phyloP scores from a whole-genome alignment of 2,797 vertebrate species.

The Siniperca undulata region DNA sequence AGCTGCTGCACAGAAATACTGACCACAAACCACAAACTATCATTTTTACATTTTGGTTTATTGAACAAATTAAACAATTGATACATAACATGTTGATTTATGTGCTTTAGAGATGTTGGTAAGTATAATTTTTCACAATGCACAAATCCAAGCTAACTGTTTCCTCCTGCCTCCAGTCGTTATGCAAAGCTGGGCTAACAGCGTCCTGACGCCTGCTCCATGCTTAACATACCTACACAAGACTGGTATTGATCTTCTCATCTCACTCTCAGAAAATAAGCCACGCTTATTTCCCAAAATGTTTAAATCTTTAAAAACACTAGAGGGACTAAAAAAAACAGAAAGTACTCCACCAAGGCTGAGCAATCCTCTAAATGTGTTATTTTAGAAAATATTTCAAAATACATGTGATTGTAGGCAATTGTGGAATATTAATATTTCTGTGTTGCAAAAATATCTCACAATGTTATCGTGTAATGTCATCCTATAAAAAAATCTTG shows the following conservation, averaged over 20 bases:
- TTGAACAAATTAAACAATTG: not conserved
- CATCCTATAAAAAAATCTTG: not conserved
- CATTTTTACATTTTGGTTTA: not conserved
- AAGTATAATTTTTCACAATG: not conserved
- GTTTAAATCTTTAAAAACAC: slow-evolving; percentile 2
- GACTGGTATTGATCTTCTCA: not conserved
- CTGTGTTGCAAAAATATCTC: too few relatives aligned
- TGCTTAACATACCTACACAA: not conserved
- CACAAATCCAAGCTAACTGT: not conserved
- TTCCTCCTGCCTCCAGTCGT: not conserved
- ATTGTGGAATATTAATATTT: not conserved
- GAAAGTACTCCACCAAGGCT: not conserved
- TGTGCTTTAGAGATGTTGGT: not conserved
- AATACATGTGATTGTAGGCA: not conserved
- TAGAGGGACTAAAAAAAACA: not conserved
- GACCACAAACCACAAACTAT: not conserved
- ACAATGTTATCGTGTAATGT: slow-evolving; percentile 4
- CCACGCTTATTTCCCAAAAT: not conserved
- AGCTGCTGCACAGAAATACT: not conserved
- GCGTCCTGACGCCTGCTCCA: not conserved
- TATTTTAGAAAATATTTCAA: not conserved
- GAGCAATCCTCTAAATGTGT: not conserved
- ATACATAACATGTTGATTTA: not conserved
- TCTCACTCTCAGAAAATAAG: not conserved
- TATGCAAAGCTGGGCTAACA: too few relatives aligned